Evolutionary conservation across 2,797 vertebrate genomes (phyloP).

Genomic region (Smutsia gigantea): DNA sequence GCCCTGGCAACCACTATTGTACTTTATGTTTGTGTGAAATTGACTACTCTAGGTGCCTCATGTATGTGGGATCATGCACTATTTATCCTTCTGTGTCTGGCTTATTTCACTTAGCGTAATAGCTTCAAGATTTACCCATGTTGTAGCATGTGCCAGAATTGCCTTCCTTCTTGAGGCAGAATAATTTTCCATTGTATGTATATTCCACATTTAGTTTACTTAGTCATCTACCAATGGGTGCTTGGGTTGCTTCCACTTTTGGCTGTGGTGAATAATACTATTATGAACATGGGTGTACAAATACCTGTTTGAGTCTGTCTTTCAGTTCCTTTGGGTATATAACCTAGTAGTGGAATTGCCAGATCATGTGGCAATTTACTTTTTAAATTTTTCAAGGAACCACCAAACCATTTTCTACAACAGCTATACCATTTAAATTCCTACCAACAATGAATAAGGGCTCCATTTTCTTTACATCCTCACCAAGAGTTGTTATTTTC

Average conservation of each 20-base stretch:
- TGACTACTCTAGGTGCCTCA: neutral
- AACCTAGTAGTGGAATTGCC: neutral
- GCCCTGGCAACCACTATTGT: neutral
- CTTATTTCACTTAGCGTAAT: neutral
- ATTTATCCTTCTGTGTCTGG: neutral
- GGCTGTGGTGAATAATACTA: neutral
- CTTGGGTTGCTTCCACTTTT: neutral
- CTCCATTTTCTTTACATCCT: neutral
- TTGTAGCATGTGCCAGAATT: neutral
- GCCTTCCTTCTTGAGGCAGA: neutral
- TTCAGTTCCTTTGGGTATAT: neutral
- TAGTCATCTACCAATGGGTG: neutral
- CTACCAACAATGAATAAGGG: neutral
- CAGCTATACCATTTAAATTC: neutral
- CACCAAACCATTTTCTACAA: neutral
- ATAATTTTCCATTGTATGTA: neutral
- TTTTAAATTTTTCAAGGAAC: slow-evolving; percentile 8
- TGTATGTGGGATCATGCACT: neutral
- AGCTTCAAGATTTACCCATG: neutral
- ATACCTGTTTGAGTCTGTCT: neutral
- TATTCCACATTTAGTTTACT: neutral
- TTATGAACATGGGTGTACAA: neutral
- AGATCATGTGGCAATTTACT: neutral
- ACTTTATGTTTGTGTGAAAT: neutral
- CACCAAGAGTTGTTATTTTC: neutral